Evolutionary conservation across 2,888 invertebrate genomes (phyloP).

Genomic region (Esperia sulphurella): DNA sequence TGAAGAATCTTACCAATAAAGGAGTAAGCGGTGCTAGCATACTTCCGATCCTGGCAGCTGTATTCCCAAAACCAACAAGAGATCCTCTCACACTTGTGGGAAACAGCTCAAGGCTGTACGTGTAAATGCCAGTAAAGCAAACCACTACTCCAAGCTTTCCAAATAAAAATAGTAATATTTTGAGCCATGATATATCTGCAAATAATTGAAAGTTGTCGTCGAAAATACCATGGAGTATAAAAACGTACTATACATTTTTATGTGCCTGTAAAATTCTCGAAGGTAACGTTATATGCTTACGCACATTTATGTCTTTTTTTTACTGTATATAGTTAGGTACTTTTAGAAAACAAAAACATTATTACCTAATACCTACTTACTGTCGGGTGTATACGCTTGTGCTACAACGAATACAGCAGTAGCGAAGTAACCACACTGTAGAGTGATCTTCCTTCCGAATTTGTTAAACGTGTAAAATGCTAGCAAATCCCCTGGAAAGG

Average conservation of each 20-base stretch:
- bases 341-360: too few species aligned
- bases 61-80: slow-evolving; percentile 52
- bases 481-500: slow-evolving; percentile 58
- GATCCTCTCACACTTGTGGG: slow-evolving; percentile 61
- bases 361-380: slow-evolving; percentile 45
- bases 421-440: slow-evolving; percentile 45
- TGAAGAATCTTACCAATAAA: slow-evolving; percentile 39
- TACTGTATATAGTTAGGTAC: too few species aligned
- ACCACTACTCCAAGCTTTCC: slow-evolving; percentile 54
- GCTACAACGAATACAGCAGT: slow-evolving; percentile 49
- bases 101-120: slow-evolving; percentile 56
- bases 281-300: too few species aligned
- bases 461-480: slow-evolving; percentile 47
- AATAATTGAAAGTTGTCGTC: slow-evolving; percentile 13
- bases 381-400: slow-evolving; percentile 39
- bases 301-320: too few species aligned
- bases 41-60: slow-evolving; percentile 50
- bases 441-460: slow-evolving; percentile 48
- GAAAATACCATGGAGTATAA: too few species aligned
- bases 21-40: slow-evolving; percentile 60
- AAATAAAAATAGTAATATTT: slow-evolving; percentile 44
- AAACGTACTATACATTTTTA: too few species aligned
- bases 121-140: slow-evolving; percentile 58
- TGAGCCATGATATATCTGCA: slow-evolving; percentile 52
- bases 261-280: too few species aligned